phyloP scores from a whole-genome alignment of 2,797 vertebrate species.

The Sebastes diaconus region DNA sequence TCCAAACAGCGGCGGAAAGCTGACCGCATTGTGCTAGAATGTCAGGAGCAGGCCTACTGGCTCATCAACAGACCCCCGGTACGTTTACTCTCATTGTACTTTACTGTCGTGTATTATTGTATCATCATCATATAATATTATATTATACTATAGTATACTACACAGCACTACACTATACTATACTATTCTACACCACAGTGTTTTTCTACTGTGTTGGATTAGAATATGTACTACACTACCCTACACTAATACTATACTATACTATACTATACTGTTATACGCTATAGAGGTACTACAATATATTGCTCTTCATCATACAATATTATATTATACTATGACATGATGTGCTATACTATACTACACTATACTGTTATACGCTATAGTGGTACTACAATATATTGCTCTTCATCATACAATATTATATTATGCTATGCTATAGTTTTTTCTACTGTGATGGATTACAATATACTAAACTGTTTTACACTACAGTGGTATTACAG shows the following conservation, averaged over 20 bases:
- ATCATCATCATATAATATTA: not conserved
- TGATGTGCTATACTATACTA: not conserved
- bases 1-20: conserved; percentile 92
- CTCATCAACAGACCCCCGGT: conserved; percentile 93
- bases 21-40: conserved; percentile 93
- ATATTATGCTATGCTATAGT: not conserved
- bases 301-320: not conserved
- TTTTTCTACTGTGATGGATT: too few relatives aligned
- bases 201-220: not conserved
- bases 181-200: not conserved
- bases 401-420: not conserved
- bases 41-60: conserved; percentile 96
- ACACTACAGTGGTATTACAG: not conserved
- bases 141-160: not conserved
- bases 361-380: not conserved
- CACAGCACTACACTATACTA: too few relatives aligned
- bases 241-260: not conserved
- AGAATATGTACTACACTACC: not conserved
- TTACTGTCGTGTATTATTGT: not conserved
- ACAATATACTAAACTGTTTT: not conserved
- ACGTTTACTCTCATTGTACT: conserved; percentile 7
- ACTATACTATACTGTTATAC: not conserved
- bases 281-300: not conserved
- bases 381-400: not conserved
- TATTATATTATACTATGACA: not conserved